Base-by-base conservation (phyloP, 1,140 invertebrate species). In the Drosophila dunni region DNA sequence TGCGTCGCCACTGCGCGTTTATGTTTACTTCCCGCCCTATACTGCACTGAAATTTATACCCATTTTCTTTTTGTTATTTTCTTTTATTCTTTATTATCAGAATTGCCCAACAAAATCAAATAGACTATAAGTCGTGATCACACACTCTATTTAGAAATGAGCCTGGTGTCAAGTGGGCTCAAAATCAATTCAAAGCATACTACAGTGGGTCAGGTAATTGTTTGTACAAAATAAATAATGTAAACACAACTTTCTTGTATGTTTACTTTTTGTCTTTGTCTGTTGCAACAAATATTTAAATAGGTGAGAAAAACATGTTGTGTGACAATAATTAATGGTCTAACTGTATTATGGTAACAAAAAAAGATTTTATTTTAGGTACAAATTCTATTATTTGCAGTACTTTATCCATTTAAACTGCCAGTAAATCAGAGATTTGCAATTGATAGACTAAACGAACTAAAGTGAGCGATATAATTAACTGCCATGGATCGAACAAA, bases 91-190 rank as follows among this genome's bases (percentile, higher is more conserved):
- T 53, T 53, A 53, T 13, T 64, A 70, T 58, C 50, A 62, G 60
- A 17, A 50, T 64, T 62, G 40, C 73, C 44, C 64, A 81, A 81
- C 74, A 20, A 57, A 63, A 67, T 45, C 46, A 82, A 75, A 65
- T 29, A 79, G 68, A 68, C 71, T 57, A 48, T 2, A 42, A 54
- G 75, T 86, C 81, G 81, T 85, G 81, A 81, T 81, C 66, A 69
- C 40, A 38, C 62, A 38, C 62, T 70, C 34, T 62, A 84, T 84
- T 85, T 29, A 29, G 5, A 85, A 85, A 60, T 17, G 8, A 63
- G 62, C 61, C 57, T 50, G 70, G 60, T 75, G 75, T 34, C 44
- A 36, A 62, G 24, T 15, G 50, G 24, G 36, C 20, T 11, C 36
- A 33, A 64, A 64, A 64, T 54, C 36, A 53, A 45, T 64, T 11